These are phyloP conservation scores for Sceloporus tristichus DNA, from an alignment of 2,113 vertebrate genomes.

Conservation along the genomic window DNA sequence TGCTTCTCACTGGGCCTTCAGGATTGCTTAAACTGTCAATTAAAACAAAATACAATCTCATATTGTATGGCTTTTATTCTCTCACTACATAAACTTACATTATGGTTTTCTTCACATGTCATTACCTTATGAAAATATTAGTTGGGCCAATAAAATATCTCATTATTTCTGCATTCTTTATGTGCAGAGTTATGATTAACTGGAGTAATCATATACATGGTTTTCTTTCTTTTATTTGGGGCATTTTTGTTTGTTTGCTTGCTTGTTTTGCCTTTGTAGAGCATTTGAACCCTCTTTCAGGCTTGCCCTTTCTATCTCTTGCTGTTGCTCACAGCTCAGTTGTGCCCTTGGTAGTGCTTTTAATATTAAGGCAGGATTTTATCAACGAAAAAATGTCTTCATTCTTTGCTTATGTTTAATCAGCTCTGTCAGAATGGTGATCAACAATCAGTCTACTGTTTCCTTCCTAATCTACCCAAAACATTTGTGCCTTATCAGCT, in stretches of 20 bases:
- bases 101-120: not conserved
- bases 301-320: not conserved
- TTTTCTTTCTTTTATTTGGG: not conserved
- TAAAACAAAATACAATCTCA: not conserved
- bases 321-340: not conserved
- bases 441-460: not conserved
- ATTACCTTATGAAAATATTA: not conserved
- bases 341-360: not conserved
- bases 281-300: not conserved
- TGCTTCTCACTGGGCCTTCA: not conserved
- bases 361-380: slow-evolving; percentile 26
- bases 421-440: not conserved
- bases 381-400: not conserved
- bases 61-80: not conserved
- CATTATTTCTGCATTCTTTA: not conserved
- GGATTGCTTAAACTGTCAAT: not conserved
- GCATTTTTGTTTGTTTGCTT: not conserved
- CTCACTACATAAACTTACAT: not conserved
- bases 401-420: not conserved
- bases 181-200: not conserved
- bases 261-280: not conserved
- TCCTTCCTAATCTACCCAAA: slow-evolving; percentile 13
- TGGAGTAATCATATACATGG: not conserved
- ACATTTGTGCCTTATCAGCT: not conserved
- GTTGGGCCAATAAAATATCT: not conserved